These are phyloP conservation scores for Microcebus griseorufus DNA, from an alignment of 2,113 vertebrate species.

Conservation along the genomic window DNA sequence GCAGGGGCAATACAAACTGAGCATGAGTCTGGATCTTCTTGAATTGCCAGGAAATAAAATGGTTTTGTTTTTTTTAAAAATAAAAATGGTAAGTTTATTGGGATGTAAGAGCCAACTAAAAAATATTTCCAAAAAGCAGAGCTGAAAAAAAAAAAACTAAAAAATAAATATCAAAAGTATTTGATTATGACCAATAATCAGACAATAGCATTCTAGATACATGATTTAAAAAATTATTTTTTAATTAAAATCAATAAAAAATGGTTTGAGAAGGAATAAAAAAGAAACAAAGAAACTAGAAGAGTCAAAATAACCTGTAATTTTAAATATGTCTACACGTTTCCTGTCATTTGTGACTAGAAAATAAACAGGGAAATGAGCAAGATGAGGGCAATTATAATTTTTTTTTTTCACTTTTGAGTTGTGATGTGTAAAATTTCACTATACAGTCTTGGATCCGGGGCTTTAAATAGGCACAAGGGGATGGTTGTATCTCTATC, in stretches of 20 bases:
- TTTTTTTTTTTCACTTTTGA: background rate
- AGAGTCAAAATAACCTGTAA: background rate
- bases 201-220: background rate
- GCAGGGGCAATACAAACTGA: background rate
- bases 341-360: background rate
- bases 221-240: background rate
- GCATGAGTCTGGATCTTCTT: background rate
- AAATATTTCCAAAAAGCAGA: background rate
- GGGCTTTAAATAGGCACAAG: background rate
- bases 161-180: background rate
- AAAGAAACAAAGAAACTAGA: background rate
- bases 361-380: background rate
- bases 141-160: too few species aligned
- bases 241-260: background rate
- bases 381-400: background rate
- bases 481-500: background rate
- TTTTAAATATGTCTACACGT: background rate
- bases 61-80: too few species aligned
- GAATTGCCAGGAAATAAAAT: background rate
- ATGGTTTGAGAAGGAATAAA: background rate
- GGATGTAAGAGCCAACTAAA: rapidly evolving
- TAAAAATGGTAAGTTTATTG: background rate
- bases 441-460: background rate
- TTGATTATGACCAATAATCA: background rate
- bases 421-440: background rate